These are phyloP conservation scores for Catostomus latipinnis DNA, from an alignment of 2,797 vertebrate species.

Conservation along the genomic window DNA sequence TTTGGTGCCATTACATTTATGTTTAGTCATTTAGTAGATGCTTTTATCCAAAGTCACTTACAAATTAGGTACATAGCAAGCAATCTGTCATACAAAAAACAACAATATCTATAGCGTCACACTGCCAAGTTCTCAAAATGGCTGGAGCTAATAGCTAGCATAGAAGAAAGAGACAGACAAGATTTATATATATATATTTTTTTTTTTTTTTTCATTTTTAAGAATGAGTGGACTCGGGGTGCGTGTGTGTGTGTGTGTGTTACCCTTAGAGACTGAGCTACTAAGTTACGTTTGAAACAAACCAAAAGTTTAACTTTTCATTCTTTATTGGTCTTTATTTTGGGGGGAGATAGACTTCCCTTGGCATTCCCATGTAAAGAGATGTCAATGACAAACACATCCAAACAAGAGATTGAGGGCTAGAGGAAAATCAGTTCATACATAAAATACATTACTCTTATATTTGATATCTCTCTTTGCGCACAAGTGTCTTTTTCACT, in stretches of 20 bases:
- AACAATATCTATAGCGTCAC: too few species aligned
- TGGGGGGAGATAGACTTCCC: constrained; percentile 74
- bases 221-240: too few species aligned
- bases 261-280: neutral
- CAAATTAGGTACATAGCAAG: too few species aligned
- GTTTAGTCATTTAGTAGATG: too few species aligned
- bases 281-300: constrained; percentile 46
- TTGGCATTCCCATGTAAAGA: constrained; percentile 84
- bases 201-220: too few species aligned
- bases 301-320: constrained; percentile 57
- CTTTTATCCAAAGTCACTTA: too few species aligned
- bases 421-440: constrained; percentile 76
- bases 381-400: constrained; percentile 83
- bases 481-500: constrained; percentile 69
- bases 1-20: too few species aligned
- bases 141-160: too few species aligned
- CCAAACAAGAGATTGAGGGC: constrained; percentile 79
- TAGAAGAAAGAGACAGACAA: too few species aligned
- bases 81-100: too few species aligned
- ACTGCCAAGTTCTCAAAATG: too few species aligned
- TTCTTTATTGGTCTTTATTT: constrained; percentile 77
- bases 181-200: too few species aligned
- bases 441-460: constrained; percentile 88
- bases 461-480: constrained; percentile 66
- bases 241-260: constrained; percentile 2